Base-by-base conservation (phyloP, 1,140 invertebrate species). In the Anastrepha obliqua region DNA sequence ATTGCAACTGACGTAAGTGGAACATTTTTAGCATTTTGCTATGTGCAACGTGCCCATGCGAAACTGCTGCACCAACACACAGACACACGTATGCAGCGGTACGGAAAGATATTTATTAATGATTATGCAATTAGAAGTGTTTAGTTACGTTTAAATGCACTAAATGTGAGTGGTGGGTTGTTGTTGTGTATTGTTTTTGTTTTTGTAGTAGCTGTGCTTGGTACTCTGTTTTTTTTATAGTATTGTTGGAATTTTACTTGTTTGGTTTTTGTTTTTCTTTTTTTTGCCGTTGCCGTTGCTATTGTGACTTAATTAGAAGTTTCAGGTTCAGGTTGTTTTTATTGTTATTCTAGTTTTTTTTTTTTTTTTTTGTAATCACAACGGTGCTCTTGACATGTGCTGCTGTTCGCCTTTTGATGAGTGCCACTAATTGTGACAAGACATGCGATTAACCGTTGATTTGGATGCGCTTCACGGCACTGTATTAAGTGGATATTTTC, bases 1-100 rank as follows among this genome's bases (percentile, higher is more conserved):
- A 92, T 91, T 90, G 89, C 89, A 90, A 90, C 85, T 92, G 91
- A 92, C 89, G 91, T 91, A 92, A 91, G 90, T 92, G 90, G 91
- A 91, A 90, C 91, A 89, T 92, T 90, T 89, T 91, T 86, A 89
- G 13, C 85, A 86, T 29, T 87, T 51, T 87, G 55, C 89, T 88
- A 87, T 87, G 89, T 90, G 85, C 85, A 55, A 62, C 51, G 47
- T 29, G 29, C 29, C 29, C 70, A 81, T 81, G 74, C 74, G n/a
- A 62, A 13, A n/a, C 15, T 17, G n/a, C n/a, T 62, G 60, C 67
- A 67, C 65, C 4, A 4, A 67, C 29, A 67, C 65, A n/a, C 67
- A 0, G 9, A 70, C 42, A n/a, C 42, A 9, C 17, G 74, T 6
- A 81, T 8, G 42, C 47, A 55, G 47, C 55, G 74, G n/a, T 17